Evolutionary conservation across 2,113 vertebrate species (phyloP), one percentile per base, ranked within the genome.

Genomic region (Calcarius ornatus): DNA sequence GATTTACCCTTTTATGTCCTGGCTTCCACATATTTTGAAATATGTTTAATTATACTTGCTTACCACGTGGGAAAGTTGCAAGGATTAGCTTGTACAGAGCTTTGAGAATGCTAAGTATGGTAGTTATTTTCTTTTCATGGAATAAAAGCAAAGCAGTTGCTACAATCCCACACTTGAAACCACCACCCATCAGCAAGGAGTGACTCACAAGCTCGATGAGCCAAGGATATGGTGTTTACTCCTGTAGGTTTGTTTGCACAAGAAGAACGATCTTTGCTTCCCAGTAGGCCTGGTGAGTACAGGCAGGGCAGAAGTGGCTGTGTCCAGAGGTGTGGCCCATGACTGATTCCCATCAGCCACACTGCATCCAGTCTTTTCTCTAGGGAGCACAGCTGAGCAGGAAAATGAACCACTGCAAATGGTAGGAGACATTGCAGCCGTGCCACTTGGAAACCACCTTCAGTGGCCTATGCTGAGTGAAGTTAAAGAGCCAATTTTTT

Each of bases 161-260:
- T 92, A 53, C 73, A 64, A 53, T 90, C 79, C 76, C 69, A 84
- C 82, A 86, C 64, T 92, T 65, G 51, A 88, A 96, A 92, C 51
- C 82, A 86, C 71, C 88, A 70, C 93, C 88, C 90, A 88, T 86
- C 88, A 96, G 83, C 92, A 86, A 82, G 81, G 42, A 56, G 48
- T 97, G 95, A 97, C 76, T 96, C 96, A 97, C 40, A 69, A 51
- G n/a, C 56, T 65, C 4, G 2, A 27, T 38, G 88, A 92, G 93
- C 88, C 93, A 95, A 88, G 76, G 90, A 42, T 80, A 78, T 0
- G 12, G 30, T 95, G 81, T 96, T 94, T 96, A 93, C 76, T 92
- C 53, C 80, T 68, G 64, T 37, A 86, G 85, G 76, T 95, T 93
- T 96, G 82, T 97, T 97, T 97, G 92, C 69, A 33, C 82, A 88